A percentile compares a stretch with the other conserved stretches of the same genome.
Evolutionary conservation across 2,888 invertebrate genomes (phyloP).

Genomic region (Ypsolopha sequella): DNA sequence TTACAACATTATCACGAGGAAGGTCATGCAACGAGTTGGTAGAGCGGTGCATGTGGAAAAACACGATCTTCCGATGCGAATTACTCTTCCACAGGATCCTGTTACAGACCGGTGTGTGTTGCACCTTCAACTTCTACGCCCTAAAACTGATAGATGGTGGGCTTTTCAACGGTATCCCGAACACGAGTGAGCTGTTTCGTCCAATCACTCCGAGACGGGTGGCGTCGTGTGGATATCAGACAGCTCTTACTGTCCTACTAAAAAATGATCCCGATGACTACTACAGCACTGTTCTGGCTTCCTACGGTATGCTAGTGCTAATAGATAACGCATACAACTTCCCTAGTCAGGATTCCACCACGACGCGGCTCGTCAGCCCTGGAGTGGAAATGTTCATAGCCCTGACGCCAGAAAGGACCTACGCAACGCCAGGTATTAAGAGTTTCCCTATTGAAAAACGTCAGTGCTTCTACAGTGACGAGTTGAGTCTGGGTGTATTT

Average conservation of each 20-base stretch:
- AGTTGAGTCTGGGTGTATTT: slow-evolving; percentile 49
- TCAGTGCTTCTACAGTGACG: slow-evolving; percentile 72
- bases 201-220: slow-evolving; percentile 67
- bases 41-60: slow-evolving; percentile 72
- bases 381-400: slow-evolving; percentile 72
- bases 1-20: slow-evolving; percentile 37
- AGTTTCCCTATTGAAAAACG: slow-evolving; percentile 55
- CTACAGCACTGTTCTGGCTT: slow-evolving; percentile 70
- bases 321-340: slow-evolving; percentile 75
- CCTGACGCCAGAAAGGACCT: slow-evolving; percentile 74
- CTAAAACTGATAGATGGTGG: slow-evolving; percentile 19
- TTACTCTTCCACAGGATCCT: slow-evolving; percentile 58
- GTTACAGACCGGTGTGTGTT: slow-evolving; percentile 69
- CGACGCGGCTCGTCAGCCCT: slow-evolving; percentile 69
- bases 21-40: slow-evolving; percentile 58
- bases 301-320: slow-evolving; percentile 72
- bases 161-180: slow-evolving; percentile 12
- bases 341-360: slow-evolving; percentile 73
- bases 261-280: slow-evolving; percentile 72
- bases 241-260: slow-evolving; percentile 73
- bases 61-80: slow-evolving; percentile 55
- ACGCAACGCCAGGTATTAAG: slow-evolving; percentile 68
- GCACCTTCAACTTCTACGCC: slow-evolving; percentile 74
- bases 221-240: slow-evolving; percentile 77
- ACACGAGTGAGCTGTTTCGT: slow-evolving; percentile 20